Base-by-base conservation (phyloP, 2,113 vertebrate genomes). In the Pholis gunnellus region DNA sequence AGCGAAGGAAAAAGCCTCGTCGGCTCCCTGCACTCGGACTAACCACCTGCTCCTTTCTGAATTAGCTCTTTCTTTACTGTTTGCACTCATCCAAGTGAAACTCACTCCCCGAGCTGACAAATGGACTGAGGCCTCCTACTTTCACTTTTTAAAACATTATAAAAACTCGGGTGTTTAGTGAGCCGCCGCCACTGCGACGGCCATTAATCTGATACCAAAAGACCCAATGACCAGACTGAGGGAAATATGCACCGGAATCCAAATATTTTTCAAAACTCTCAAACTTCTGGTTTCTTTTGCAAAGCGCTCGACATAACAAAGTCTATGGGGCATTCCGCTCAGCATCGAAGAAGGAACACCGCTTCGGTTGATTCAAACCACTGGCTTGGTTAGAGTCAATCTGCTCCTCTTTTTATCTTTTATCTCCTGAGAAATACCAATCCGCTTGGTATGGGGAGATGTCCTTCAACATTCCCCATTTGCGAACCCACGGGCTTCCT, bases 31-130 rank as follows among this genome's bases (percentile, higher is more conserved):
- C 87, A 50, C 71, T 76, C 69, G 74, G 85, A 89, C 86, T 63
- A 91, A 90, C 90, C 92, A 93, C 91, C 93, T 93, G 92, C 88
- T 90, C 92, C 80, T n/a, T 68, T 78, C 88, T 91, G 88, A 94
- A 93, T 94, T 88, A 91, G 90, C 88, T 80, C 89, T 91, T 94
- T 92, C 88, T 92, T 94, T 88, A 86, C 78, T 75, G 85, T 89
- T 92, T 89, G 79, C 84, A 88, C 83, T 83, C 87, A 66, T 83
- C 87, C 81, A 73, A 90, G 90, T 89, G 90, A 90, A 92, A 94
- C 90, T 82, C 78, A 79, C 87, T 92, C 91, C 89, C 89, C 40
- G 54, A 9, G 57, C 82, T 79, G 79, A 87, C 83, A 88, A 92
- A 93, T 87, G 77, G 84, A 87, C 83, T 75, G 80, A 85, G 72